Evolutionary conservation across 2,888 invertebrate genomes (phyloP).

Genomic region (Nephrotoma flavescens): DNA sequence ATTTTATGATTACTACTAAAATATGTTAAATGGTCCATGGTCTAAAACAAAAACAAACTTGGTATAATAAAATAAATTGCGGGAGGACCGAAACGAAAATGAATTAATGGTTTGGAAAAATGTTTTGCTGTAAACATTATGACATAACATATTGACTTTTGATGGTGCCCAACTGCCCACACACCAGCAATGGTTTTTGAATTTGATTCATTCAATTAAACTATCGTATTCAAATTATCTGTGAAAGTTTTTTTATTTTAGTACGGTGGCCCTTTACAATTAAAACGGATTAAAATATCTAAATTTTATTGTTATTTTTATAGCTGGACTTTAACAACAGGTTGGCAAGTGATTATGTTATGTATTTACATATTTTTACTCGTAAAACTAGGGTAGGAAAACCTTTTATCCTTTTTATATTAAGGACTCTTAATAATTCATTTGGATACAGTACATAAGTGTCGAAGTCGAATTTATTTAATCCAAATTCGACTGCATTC

Average conservation of each 20-base stretch:
- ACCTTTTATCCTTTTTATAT: no score
- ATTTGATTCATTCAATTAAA: background rate
- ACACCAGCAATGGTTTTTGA: background rate
- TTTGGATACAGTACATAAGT: no score
- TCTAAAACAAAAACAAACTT: background rate
- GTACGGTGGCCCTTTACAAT: no score
- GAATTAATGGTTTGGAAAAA: background rate
- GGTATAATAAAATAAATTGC: background rate
- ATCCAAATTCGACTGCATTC: no score
- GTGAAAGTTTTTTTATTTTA: background rate
- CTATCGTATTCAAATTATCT: background rate
- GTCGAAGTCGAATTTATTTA: no score
- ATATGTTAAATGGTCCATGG: background rate
- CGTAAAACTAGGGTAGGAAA: no score
- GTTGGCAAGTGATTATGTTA: no score
- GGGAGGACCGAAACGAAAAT: background rate
- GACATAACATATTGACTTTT: background rate
- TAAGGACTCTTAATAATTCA: no score
- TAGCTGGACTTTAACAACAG: no score
- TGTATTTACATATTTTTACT: no score
- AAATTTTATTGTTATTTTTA: no score
- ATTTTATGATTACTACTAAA: background rate
- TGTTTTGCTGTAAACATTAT: background rate
- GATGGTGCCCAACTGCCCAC: background rate
- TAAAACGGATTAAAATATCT: no score